Base-by-base conservation (phyloP, 53 echinoderm and acorn worm species). In the Temnopleurus reevesii region DNA sequence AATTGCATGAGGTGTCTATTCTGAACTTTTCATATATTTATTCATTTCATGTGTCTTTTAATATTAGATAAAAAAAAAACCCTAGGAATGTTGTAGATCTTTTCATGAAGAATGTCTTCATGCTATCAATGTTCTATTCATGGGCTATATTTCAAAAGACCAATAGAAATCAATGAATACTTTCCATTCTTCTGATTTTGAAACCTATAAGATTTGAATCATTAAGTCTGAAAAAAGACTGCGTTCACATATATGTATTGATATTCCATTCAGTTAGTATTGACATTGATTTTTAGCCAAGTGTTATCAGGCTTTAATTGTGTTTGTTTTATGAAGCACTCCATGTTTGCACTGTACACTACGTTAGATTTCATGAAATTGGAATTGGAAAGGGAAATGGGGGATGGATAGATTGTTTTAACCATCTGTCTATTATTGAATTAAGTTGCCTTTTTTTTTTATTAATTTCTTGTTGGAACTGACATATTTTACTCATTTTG, bases 241-340 rank as follows among this genome's bases (percentile, higher is more conserved):
- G 61, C 26, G 6, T 60, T 23, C 9, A 60, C 60, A 35, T 38
- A 83, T 83, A 54, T 61, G 44, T 87, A 47, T 87, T 87, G 53
- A 87, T 53, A 87, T 87, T 66, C 88, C 88, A 87, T 87, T 53
- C 49, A 87, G 47, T 31, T 49, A 29, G 5, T 87, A 53, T 87
- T 87, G 65, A 71, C 88, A 65, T 87, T 47, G 65, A 66, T 87
- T 87, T 87, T 64, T 71, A 23, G 66, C 88, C 51, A 47, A 87
- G 88, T 87, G 85, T 66, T 66, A 66, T 66, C 88, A 87, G 46
- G 31, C 71, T 71, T 87, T 87, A 87, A 71, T 66, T 66, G 53
- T 87, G 88, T 87, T 87, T 87, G 88, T 87, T 49, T 87, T 66
- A 65, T 64, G 31, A 87, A 66, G 88, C 54, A 87, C 71, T 19